Percentiles rank a stretch among this genome's conserved stretches.
phyloP scores from a whole-genome alignment of 1,140 invertebrate genomes.

The Drosophila auraria region DNA sequence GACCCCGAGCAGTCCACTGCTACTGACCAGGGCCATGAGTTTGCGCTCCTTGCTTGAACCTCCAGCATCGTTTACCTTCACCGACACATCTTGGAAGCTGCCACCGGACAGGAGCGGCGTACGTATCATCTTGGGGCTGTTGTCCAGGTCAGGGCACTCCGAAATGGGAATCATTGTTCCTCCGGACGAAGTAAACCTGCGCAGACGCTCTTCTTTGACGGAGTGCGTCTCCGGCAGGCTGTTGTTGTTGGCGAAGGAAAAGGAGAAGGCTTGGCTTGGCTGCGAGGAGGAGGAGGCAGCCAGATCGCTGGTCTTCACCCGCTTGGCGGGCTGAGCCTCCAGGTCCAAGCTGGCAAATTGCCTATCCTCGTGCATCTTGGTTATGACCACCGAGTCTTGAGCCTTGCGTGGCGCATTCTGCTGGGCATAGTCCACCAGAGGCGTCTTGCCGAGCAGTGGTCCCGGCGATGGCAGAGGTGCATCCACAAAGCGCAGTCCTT shows the following conservation, averaged over 20 bases:
- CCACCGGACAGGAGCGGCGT: conserved; percentile 78
- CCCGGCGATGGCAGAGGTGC: conserved; percentile 90
- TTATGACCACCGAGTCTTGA: conserved; percentile 76
- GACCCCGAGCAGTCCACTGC: conserved; percentile 14
- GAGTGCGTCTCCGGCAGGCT: conserved; percentile 16
- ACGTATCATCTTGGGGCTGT: conserved; percentile 81
- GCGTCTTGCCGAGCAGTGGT: conserved; percentile 91
- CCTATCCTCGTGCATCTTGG: conserved; percentile 83
- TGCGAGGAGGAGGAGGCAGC: conserved; percentile 6
- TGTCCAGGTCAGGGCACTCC: conserved; percentile 77
- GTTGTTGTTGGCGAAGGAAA: conserved; percentile 29
- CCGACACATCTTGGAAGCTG: conserved; percentile 79
- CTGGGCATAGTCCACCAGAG: conserved; percentile 88
- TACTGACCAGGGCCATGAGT: conserved; percentile 2
- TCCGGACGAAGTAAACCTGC: conserved; percentile 77
- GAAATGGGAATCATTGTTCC: conserved; percentile 82
- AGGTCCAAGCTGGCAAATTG: conserved; percentile 38
- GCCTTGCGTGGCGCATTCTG: conserved; percentile 63
- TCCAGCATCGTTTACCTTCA: conserved; percentile 35
- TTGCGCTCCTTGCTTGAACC: conserved; percentile 61
- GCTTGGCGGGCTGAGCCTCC: conserved; percentile 43
- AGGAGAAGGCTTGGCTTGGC: conserved; percentile 19
- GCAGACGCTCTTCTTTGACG: conserved; percentile 73
- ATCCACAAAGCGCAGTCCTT: conserved; percentile 79
- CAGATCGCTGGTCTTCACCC: conserved; percentile 32